These are phyloP conservation scores for Clusia tigrina DNA, from an alignment of 2,888 invertebrate species.

Conservation along the genomic window DNA sequence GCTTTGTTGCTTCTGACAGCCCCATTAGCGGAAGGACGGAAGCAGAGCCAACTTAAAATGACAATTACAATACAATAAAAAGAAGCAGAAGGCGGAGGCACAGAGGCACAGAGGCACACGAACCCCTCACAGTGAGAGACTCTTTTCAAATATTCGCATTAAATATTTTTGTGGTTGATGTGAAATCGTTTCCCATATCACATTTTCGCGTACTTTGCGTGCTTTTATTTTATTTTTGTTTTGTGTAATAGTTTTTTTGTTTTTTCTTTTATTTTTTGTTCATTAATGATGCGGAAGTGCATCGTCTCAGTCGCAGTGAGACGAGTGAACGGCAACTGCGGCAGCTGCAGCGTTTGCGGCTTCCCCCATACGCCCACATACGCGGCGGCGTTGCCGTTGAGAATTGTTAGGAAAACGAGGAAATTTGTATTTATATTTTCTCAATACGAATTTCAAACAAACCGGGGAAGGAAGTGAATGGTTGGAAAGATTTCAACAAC, in stretches of 20 bases:
- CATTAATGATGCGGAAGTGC: background rate
- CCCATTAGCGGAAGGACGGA: conserved; percentile 11
- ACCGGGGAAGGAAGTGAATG: background rate
- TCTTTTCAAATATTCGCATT: no score
- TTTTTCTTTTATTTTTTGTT: background rate
- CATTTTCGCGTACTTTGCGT: background rate
- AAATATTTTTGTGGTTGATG: background rate
- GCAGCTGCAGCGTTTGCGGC: no score
- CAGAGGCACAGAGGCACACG: no score
- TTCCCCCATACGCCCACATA: no score
- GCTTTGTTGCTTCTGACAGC: conserved; percentile 11
- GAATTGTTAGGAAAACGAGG: no score
- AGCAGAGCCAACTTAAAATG: no score
- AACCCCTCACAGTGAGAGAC: no score
- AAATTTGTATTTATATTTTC: no score
- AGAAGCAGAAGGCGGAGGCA: no score
- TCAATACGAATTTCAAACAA: background rate
- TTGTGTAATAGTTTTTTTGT: background rate
- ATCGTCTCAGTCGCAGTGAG: background rate
- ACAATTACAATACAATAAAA: background rate
- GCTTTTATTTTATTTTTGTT: no score
- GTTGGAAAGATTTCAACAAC: background rate
- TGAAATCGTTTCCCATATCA: background rate
- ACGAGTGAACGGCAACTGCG: no score
- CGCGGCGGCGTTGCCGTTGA: no score